Evolutionary conservation across 2,797 vertebrate species (phyloP).

Genomic region (Cyclopterus lumpus): DNA sequence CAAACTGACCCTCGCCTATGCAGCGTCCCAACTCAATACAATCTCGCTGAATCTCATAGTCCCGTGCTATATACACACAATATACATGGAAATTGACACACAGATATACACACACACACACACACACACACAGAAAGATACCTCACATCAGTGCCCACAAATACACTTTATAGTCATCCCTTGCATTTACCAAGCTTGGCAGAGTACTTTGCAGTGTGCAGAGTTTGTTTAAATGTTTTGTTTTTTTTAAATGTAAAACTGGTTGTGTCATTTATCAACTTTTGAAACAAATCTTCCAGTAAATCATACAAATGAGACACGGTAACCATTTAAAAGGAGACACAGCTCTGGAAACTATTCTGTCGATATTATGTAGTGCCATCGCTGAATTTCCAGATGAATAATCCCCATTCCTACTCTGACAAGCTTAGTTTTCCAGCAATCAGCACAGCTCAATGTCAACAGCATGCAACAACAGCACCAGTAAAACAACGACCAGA

Average conservation of each 20-base stretch:
- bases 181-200: constrained; percentile 68
- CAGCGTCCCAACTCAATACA: constrained; percentile 96
- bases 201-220: constrained; percentile 46
- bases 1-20: constrained; percentile 98
- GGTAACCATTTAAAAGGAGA: background rate
- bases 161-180: constrained; percentile 1
- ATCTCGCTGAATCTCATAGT: constrained; percentile 98
- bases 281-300: background rate
- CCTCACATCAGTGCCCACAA: constrained; percentile 9
- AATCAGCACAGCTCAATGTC: constrained; percentile 46
- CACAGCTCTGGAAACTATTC: background rate
- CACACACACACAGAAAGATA: constrained; percentile 7
- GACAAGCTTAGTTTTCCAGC: constrained; percentile 68
- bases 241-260: background rate
- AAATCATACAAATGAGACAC: background rate
- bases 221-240: constrained; percentile 1
- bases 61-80: constrained; percentile 79
- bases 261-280: background rate
- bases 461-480: constrained; percentile 73
- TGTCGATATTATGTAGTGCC: background rate
- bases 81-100: constrained; percentile 32
- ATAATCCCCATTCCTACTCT: constrained; percentile 36
- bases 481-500: constrained; percentile 67
- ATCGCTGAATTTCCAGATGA: background rate
- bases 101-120: constrained; percentile 18